phyloP scores from a whole-genome alignment of 2,888 invertebrate species.

The Alentia gelatinosa region DNA sequence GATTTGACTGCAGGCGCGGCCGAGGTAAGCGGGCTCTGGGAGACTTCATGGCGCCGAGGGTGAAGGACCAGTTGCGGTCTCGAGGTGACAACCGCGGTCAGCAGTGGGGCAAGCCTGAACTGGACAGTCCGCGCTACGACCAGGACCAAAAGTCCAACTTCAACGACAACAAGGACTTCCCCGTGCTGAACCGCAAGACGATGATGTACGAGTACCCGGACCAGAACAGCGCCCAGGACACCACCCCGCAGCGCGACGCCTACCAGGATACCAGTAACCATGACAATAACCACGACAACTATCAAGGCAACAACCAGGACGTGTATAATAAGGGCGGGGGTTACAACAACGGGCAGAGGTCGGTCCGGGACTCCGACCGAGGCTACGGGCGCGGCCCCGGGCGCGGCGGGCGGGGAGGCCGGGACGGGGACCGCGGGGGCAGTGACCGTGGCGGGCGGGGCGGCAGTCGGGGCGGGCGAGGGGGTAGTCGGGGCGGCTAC shows the following conservation, averaged over 20 bases:
- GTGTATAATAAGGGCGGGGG: background rate
- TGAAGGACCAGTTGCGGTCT: background rate
- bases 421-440: slow-evolving; percentile 15
- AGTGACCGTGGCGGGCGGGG: slow-evolving; percentile 24
- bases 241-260: background rate
- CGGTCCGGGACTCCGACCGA: background rate
- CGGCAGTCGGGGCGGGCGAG: background rate
- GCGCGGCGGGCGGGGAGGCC: background rate
- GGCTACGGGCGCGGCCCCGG: background rate
- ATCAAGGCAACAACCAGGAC: background rate
- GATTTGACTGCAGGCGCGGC: slow-evolving; percentile 7
- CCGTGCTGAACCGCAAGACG: background rate
- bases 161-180: slow-evolving; percentile 36
- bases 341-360: background rate
- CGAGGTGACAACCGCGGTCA: slow-evolving; percentile 18
- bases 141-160: background rate
- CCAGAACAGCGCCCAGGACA: background rate
- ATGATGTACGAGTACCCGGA: slow-evolving; percentile 20
- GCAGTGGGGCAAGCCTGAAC: background rate
- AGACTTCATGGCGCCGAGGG: slow-evolving; percentile 43
- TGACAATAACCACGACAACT: slow-evolving; percentile 7
- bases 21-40: background rate
- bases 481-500: background rate
- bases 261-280: background rate
- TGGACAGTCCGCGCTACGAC: background rate